Conservation (phyloP, 2,888 invertebrate genomes). For the Amiota mariae region DNA sequence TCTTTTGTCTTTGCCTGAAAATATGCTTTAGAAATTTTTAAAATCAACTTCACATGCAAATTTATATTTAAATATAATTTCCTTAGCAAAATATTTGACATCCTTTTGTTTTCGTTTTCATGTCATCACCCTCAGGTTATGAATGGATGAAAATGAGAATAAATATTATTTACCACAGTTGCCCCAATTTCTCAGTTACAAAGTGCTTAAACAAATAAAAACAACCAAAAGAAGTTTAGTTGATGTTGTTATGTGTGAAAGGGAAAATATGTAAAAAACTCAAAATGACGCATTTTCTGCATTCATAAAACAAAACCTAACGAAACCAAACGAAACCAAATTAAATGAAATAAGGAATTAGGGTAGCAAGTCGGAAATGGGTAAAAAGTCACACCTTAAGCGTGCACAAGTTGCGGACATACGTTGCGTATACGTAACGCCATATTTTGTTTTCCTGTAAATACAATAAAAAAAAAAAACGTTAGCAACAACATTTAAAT, state of each 20-base stretch:
- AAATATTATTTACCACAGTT: not conserved
- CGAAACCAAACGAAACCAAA: not conserved
- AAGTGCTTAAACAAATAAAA: no score
- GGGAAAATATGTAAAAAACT: not conserved
- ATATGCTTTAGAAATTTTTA: no score
- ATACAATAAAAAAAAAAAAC: not conserved
- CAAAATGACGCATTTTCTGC: constrained; percentile 7
- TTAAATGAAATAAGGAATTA: not conserved
- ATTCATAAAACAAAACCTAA: not conserved
- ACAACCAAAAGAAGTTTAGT: no score
- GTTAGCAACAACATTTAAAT: not conserved
- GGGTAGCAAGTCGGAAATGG: no score
- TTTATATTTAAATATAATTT: not conserved
- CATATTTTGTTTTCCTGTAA: not conserved
- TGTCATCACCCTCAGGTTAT: not conserved
- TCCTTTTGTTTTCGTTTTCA: not conserved
- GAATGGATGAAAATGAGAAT: not conserved
- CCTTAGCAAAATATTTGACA: not conserved
- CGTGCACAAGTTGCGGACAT: not conserved
- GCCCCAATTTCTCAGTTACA: no score
- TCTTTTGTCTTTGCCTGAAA: not conserved
- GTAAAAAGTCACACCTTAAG: not conserved
- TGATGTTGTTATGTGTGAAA: no score
- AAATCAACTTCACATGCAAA: not conserved
- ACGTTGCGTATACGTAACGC: constrained; percentile 21